Evolutionary conservation across 2,113 vertebrate genomes (phyloP).

Genomic region (Neogobius melanostomus): DNA sequence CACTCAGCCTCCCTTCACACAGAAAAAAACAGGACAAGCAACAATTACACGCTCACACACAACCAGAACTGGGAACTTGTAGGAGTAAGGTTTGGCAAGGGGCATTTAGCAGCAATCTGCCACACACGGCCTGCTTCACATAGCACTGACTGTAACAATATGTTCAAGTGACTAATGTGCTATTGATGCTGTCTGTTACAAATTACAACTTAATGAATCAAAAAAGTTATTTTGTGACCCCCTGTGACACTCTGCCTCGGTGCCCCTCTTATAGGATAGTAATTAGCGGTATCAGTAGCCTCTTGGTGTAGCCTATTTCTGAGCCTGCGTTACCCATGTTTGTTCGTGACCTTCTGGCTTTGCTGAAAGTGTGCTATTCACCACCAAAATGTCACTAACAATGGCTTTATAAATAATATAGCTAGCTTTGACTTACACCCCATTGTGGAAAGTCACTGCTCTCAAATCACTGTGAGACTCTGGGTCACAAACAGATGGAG

Average conservation of each 20-base stretch:
- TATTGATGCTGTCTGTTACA: background rate
- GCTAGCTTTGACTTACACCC: background rate
- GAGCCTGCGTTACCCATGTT: too few relatives aligned
- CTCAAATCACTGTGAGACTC: background rate
- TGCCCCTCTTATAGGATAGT: too few relatives aligned
- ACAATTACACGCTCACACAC: background rate
- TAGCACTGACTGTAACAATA: background rate
- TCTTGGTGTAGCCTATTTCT: too few relatives aligned
- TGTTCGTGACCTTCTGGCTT: background rate
- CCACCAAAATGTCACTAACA: background rate
- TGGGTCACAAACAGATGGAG: slow-evolving; percentile 11
- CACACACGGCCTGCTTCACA: background rate
- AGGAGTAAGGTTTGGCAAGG: slow-evolving; percentile 7
- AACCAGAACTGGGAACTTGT: background rate
- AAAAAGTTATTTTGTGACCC: too few relatives aligned
- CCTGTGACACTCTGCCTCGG: too few relatives aligned
- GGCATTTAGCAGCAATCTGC: slow-evolving; percentile 1
- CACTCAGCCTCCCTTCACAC: background rate
- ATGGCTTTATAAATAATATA: background rate
- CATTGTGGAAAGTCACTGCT: background rate
- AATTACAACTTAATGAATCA: too few relatives aligned
- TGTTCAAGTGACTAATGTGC: slow-evolving; percentile 4
- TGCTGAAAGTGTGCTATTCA: background rate
- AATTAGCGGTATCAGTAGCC: too few relatives aligned
- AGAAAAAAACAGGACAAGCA: background rate